These are phyloP conservation scores for Asarcornis scutulata DNA, from an alignment of 2,113 vertebrate genomes.

Conservation along the genomic window DNA sequence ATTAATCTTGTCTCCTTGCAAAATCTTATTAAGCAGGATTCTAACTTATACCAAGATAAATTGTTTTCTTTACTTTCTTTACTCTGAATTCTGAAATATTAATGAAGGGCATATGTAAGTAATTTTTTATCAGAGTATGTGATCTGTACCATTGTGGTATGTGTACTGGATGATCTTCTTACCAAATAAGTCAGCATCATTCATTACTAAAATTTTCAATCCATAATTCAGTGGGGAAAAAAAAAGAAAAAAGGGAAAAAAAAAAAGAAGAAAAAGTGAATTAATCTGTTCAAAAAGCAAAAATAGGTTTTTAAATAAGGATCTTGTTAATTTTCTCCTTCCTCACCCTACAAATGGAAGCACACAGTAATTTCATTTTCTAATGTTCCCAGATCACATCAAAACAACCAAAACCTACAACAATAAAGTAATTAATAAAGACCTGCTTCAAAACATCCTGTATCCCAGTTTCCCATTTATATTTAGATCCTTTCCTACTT, in stretches of 20 bases:
- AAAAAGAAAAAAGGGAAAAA: not conserved
- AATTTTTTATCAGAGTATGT: not conserved
- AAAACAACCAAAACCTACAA: not conserved
- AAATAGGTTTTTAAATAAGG: not conserved
- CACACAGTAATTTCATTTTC: not conserved
- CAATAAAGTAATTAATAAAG: not conserved
- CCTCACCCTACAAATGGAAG: accelerated
- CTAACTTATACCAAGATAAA: constrained; percentile 30
- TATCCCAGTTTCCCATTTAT: not conserved
- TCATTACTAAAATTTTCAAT: not conserved
- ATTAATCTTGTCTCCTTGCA: constrained; percentile 42
- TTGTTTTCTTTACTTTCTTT: constrained; percentile 4
- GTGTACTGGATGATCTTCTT: not conserved
- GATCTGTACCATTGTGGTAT: not conserved
- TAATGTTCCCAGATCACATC: not conserved
- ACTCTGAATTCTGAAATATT: constrained; percentile 49
- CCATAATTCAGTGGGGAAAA: not conserved
- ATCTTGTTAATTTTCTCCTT: not conserved
- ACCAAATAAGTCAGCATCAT: not conserved
- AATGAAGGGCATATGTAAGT: constrained; percentile 38
- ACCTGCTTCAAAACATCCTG: not conserved
- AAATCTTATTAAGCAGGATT: constrained; percentile 44
- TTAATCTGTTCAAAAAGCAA: not conserved
- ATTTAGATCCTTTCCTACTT: not conserved
- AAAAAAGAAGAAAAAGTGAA: not conserved